A percentile compares a stretch with the other conserved stretches of the same genome.
Evolutionary conservation across 2,888 invertebrate genomes (phyloP).

Genomic region (Drosophila siamana): DNA sequence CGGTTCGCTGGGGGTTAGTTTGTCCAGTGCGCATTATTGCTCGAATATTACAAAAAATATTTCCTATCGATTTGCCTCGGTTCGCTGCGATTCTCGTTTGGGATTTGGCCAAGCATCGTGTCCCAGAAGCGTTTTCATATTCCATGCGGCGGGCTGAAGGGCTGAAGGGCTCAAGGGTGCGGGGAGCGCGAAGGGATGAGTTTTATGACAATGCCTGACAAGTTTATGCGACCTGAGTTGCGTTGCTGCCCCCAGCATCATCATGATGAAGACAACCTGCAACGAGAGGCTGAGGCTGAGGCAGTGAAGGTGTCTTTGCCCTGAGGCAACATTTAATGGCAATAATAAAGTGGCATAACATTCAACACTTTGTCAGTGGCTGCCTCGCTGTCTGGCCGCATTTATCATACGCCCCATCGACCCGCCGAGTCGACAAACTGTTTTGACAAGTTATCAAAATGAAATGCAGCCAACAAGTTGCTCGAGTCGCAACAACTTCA

Average conservation of each 20-base stretch:
- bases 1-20: background rate
- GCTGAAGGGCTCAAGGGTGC: too few relatives aligned
- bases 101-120: conserved; percentile 33
- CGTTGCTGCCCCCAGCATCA: conserved; percentile 65
- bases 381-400: conserved; percentile 76
- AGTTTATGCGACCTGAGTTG: conserved; percentile 74
- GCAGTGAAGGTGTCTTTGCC: conserved; percentile 26
- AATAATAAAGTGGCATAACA: conserved; percentile 75
- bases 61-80: conserved; percentile 13
- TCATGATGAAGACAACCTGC: conserved; percentile 76
- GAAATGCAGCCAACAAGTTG: conserved; percentile 75
- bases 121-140: conserved; percentile 48
- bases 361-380: conserved; percentile 79
- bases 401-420: conserved; percentile 71
- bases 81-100: conserved; percentile 26
- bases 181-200: conserved; percentile 41
- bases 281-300: conserved; percentile 35
- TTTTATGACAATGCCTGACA: conserved; percentile 70
- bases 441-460: conserved; percentile 83
- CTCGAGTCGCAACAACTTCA: conserved; percentile 8
- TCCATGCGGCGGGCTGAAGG: too few relatives aligned
- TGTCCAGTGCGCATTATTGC: conserved; percentile 23
- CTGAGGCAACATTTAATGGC: conserved; percentile 58
- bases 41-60: conserved; percentile 33
- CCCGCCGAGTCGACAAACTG: conserved; percentile 62